phyloP scores from a whole-genome alignment of 2,888 invertebrate species.

The Drosophila anomalata region DNA sequence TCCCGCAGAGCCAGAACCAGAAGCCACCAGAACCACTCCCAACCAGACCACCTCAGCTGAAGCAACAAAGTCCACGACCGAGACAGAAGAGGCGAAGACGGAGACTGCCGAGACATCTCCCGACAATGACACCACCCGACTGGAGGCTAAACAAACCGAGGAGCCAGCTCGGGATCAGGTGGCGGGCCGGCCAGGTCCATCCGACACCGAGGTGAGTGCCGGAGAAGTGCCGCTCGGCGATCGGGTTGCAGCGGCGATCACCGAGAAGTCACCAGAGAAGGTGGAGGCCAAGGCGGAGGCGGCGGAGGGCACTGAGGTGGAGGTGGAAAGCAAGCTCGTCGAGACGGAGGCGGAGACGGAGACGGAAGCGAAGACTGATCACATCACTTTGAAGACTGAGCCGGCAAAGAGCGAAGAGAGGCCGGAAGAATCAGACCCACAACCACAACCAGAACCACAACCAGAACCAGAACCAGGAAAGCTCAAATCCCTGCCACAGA shows the following conservation, averaged over 20 bases:
- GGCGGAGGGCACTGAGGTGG: background rate
- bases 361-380: background rate
- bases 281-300: background rate
- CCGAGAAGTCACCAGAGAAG: no score
- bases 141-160: background rate
- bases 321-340: background rate
- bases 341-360: background rate
- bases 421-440: background rate
- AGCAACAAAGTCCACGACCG: background rate
- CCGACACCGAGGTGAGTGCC: background rate
- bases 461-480: background rate
- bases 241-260: background rate
- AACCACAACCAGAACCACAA: no score
- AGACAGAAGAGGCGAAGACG: no score
- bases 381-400: slow-evolving; percentile 1
- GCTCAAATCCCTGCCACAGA: background rate
- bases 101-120: background rate
- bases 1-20: background rate
- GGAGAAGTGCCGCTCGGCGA: background rate
- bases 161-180: no score
- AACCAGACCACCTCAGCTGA: background rate
- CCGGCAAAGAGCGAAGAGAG: background rate
- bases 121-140: background rate
- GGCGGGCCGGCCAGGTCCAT: background rate
- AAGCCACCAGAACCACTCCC: background rate